phyloP scores from a whole-genome alignment of 2,113 vertebrate species.

The Melanerpes aurifrons region DNA sequence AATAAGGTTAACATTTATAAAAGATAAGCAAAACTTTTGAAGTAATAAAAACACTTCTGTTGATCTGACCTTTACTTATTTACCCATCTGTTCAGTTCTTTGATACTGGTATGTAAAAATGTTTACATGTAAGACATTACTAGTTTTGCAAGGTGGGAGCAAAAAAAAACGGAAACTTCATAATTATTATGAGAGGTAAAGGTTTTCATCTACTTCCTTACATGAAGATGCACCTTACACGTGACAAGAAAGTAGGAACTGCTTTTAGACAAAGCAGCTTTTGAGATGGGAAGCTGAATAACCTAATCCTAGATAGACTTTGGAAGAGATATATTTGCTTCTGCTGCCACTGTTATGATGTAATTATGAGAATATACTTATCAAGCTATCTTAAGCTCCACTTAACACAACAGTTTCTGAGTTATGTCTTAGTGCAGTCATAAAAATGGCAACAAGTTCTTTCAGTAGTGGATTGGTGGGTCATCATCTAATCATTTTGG shows the following conservation, averaged over 20 bases:
- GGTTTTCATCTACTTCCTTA: background rate
- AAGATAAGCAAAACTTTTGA: background rate
- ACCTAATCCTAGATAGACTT: background rate
- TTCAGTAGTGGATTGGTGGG: background rate
- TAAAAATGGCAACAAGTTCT: background rate
- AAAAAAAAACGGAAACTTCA: background rate
- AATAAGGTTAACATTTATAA: constrained; percentile 5
- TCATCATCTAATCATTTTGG: background rate
- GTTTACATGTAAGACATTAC: background rate
- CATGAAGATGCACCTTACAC: background rate
- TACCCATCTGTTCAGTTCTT: background rate
- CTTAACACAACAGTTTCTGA: background rate
- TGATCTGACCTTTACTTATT: constrained; percentile 6
- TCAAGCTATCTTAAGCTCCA: background rate
- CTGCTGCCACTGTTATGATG: background rate
- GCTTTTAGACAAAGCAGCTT: background rate
- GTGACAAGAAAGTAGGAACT: background rate
- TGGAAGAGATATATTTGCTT: background rate
- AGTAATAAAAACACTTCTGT: constrained; percentile 10
- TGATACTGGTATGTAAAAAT: background rate
- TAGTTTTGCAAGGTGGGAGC: background rate
- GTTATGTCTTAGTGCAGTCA: background rate
- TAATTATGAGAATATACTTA: background rate
- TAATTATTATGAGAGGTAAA: background rate
- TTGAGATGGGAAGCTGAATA: background rate